These are phyloP conservation scores for Saccostrea cuccullata DNA, from an alignment of 1,140 invertebrate genomes.

Conservation along the genomic window DNA sequence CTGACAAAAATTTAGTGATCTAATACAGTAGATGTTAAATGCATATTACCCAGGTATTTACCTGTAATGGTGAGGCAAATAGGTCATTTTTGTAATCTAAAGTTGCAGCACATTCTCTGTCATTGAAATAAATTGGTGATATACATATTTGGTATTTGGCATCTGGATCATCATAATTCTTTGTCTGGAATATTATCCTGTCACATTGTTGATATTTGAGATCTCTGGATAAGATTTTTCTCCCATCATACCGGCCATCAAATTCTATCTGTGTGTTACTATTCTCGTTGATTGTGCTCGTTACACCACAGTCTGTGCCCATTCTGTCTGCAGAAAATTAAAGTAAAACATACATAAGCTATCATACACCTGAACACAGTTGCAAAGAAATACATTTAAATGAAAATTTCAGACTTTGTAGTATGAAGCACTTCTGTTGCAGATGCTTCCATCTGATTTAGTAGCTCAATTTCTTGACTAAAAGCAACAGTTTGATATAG, in stretches of 20 bases:
- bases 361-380: no score
- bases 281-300: neutral
- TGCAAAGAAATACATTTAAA: no score
- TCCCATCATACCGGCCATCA: neutral
- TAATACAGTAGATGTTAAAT: neutral
- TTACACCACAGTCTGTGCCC: neutral
- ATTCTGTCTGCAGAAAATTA: neutral
- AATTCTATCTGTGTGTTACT: slow-evolving; percentile 9
- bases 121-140: slow-evolving; percentile 19
- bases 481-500: no score
- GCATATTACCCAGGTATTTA: neutral
- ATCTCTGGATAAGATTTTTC: neutral
- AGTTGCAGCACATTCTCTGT: neutral
- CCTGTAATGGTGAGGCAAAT: neutral
- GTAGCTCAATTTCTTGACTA: no score
- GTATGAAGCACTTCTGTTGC: no score
- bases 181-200: slow-evolving; percentile 14
- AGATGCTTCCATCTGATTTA: no score
- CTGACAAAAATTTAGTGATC: no score
- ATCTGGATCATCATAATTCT: slow-evolving; percentile 12
- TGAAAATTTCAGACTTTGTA: no score
- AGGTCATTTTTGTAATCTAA: neutral
- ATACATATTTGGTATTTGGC: neutral
- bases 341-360: neutral
- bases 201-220: neutral